Base-by-base conservation (phyloP, 2,113 vertebrate species). In the Hyla sarda region DNA sequence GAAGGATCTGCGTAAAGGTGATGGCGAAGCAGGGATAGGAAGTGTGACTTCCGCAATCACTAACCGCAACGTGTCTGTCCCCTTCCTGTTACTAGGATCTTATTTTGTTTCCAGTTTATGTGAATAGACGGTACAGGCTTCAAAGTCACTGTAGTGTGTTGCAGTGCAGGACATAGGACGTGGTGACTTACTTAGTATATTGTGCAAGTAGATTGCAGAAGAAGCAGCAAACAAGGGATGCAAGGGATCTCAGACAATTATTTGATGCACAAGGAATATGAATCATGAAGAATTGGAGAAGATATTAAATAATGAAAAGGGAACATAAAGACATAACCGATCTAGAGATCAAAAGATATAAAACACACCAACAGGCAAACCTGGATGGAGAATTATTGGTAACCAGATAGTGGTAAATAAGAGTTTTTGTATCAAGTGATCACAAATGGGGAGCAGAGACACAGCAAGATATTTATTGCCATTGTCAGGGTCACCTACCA, bases 31-130 rank as follows among this genome's bases (percentile, higher is more conserved):
- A 25, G 81, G 4, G 62, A 37, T 83, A 83, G 82, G 82, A 83
- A 72, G 48, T 83, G 65, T 69, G 67, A 83, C 82, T 32, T 54
- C 82, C 56, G 21, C 82, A 56, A 83, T 30, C 82, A 73, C 30
- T 83, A 52, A 83, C 82, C 65, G 17, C 50, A 84, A 37, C 23
- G 23, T 60, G 82, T n/a, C 52, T 74, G 71, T 74, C 82, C 67
- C 25, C 82, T 84, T 84, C 82, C 69, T 84, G 34, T 84, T n/a
- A 74, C n/a, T 75, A 75, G 69, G 48, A 84, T 75, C 67, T 5
- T 12, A 34, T 19, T 56, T 21, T 58, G 73, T 74, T 23, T 52
- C 37, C 34, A 58, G 8, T 7, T 25, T 17, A 19, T 83, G 9
- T 73, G 21, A 30, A 71, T 19, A 17, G 52, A 45, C 16, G 19